Evolutionary conservation across 2,888 invertebrate species (phyloP), one percentile per base, ranked within the genome.

Genomic region (Coelopa pilipes): DNA sequence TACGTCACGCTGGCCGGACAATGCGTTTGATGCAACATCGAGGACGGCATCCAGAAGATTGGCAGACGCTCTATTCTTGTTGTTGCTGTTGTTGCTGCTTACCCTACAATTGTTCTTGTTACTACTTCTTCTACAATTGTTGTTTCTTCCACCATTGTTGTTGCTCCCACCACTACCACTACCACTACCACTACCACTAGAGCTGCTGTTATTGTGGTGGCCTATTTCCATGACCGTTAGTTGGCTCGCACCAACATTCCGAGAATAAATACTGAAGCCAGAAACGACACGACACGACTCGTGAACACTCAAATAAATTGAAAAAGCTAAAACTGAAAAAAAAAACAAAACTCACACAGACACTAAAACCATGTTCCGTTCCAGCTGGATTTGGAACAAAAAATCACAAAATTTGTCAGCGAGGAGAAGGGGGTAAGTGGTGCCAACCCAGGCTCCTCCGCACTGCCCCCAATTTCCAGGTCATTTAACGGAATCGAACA

Each of bases 341-440:
- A 53, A 15, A 53, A 13, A 53, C n/a, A 53, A 53, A 53, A 9
- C 53, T 53, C 13, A 53, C 13, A 7, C 2, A 53, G 3, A 53
- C 53, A 53, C 13, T 53, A 15, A 53, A 13, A 53, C 53, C 53
- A 55, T 65, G 65, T 74, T 63, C 66, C 55, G 74, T 73, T 67
- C 24, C 75, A 83, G 83, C 80, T 82, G 78, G 81, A 83, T 80
- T 81, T 83, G 83, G 83, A 83, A 80, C 82, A 82, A 80, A 83
- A 83, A 81, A 83, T 83, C 81, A 82, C 83, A 80, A 83, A 83
- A 83, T 82, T 79, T 77, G 83, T 84, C 76, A 80, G 80, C 78
- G 82, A 82, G 76, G 84, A 81, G 78, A 81, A 82, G 80, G 84
- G 84, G 83, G 83, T 83, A 70, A 70, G 70, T 70, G 59, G 34